Conservation (phyloP, 2,888 invertebrate species). For the Drosophila planitibia region DNA sequence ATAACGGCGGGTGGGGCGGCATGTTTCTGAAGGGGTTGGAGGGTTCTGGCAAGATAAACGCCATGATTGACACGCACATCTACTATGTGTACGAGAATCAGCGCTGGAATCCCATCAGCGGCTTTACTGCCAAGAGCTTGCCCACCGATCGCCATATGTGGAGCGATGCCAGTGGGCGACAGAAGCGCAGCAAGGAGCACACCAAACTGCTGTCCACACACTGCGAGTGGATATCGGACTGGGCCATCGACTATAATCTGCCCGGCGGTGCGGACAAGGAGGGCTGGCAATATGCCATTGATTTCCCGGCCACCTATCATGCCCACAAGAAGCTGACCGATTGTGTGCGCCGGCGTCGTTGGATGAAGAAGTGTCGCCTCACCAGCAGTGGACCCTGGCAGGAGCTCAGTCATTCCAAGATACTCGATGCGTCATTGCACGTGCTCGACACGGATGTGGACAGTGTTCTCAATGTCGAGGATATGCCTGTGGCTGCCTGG, state of each 20-base stretch:
- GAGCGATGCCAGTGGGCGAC: slow-evolving; percentile 94
- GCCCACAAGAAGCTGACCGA: slow-evolving; percentile 94
- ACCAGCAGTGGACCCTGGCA: slow-evolving; percentile 95
- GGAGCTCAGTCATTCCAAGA: slow-evolving; percentile 93
- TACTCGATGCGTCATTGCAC: slow-evolving; percentile 92
- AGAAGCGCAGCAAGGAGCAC: slow-evolving; percentile 93
- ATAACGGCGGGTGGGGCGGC: slow-evolving; percentile 96
- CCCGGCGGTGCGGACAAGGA: slow-evolving; percentile 95
- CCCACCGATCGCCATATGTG: slow-evolving; percentile 96
- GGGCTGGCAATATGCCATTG: slow-evolving; percentile 98
- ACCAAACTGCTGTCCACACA: slow-evolving; percentile 93
- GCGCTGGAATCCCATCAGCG: slow-evolving; percentile 96
- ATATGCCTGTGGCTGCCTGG: slow-evolving; percentile 89
- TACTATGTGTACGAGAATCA: slow-evolving; percentile 97
- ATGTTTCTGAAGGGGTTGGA: slow-evolving; percentile 90
- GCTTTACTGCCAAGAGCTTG: slow-evolving; percentile 93
- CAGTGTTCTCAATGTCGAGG: slow-evolving; percentile 67
- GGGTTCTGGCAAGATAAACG: slow-evolving; percentile 88
- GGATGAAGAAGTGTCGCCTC: slow-evolving; percentile 93
- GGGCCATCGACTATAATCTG: slow-evolving; percentile 96
- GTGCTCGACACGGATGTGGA: slow-evolving; percentile 86
- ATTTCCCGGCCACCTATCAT: slow-evolving; percentile 95
- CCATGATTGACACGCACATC: slow-evolving; percentile 94
- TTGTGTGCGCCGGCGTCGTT: slow-evolving; percentile 93
- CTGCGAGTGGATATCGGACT: slow-evolving; percentile 96